These are phyloP conservation scores for Muscidifurax raptorellus DNA, from an alignment of 1,140 invertebrate genomes.

Conservation along the genomic window DNA sequence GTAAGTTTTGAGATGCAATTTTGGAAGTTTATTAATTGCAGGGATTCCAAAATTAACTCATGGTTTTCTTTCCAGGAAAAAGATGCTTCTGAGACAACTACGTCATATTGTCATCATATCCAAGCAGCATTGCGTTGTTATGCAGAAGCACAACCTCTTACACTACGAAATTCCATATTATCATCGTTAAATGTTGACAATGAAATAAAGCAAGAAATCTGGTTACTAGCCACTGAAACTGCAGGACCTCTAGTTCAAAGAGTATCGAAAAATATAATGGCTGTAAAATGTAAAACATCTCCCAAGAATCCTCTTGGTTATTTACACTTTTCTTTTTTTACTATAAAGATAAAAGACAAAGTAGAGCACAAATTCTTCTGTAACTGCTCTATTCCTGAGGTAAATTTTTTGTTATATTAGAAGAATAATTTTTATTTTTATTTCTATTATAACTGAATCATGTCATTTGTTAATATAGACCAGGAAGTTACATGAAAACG, in stretches of 20 bases:
- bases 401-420: conserved; percentile 57
- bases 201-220: conserved; percentile 83
- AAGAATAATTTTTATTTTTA: conserved; percentile 13
- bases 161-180: conserved; percentile 81
- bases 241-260: conserved; percentile 84
- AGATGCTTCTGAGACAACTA: conserved; percentile 60
- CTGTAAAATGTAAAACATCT: conserved; percentile 84
- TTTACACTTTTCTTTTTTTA: conserved; percentile 83
- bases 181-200: conserved; percentile 80
- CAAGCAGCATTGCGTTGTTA: conserved; percentile 82
- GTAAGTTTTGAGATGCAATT: conserved; percentile 64
- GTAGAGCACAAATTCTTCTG: conserved; percentile 81
- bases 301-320: conserved; percentile 85
- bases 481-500: conserved; percentile 61
- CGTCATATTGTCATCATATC: conserved; percentile 81
- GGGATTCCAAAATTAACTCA: background rate
- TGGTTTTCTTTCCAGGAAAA: conserved; percentile 66
- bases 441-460: background rate
- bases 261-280: conserved; percentile 86
- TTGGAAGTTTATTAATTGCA: background rate
- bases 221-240: conserved; percentile 79
- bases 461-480: conserved; percentile 38
- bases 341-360: conserved; percentile 75
- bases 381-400: conserved; percentile 80
- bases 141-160: conserved; percentile 79